A percentile compares a stretch with the other conserved stretches of the same genome.
phyloP scores from a whole-genome alignment of 2,888 invertebrate genomes.

The Automeris io region DNA sequence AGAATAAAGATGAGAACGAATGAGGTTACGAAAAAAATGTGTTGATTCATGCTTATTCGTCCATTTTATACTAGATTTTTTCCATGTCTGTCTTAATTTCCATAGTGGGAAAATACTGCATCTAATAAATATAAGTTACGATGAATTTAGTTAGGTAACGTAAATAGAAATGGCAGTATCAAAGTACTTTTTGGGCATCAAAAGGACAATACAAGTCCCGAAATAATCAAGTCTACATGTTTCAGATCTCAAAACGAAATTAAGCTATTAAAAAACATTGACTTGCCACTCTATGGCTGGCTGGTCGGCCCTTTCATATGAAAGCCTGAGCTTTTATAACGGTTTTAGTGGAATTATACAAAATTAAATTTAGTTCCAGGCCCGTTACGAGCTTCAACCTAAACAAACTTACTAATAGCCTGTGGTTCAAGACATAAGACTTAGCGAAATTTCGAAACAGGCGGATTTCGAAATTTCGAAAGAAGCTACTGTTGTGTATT shows the following conservation, averaged over 20 bases:
- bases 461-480: not conserved
- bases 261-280: conserved; percentile 10
- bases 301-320: conserved; percentile 13
- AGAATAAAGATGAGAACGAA: too few relatives aligned
- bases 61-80: too few relatives aligned
- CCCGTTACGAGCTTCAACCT: conserved; percentile 34
- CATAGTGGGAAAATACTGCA: too few relatives aligned
- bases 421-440: conserved; percentile 14
- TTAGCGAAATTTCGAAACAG: conserved; percentile 5
- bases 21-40: too few relatives aligned
- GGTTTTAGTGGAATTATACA: conserved; percentile 37
- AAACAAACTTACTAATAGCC: conserved; percentile 43
- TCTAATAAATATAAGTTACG: too few relatives aligned
- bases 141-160: too few relatives aligned
- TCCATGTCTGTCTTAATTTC: too few relatives aligned
- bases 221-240: not conserved
- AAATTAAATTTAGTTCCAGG: conserved; percentile 50
- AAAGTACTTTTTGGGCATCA: too few relatives aligned
- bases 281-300: not conserved
- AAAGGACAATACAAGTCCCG: too few relatives aligned
- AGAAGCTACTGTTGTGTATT: too few relatives aligned
- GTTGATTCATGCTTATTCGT: too few relatives aligned
- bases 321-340: conserved; percentile 25
- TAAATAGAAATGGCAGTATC: too few relatives aligned
- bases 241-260: conserved; percentile 5